Evolutionary conservation across 2,888 invertebrate genomes (phyloP).

Genomic region (Hypercompe scribonia): DNA sequence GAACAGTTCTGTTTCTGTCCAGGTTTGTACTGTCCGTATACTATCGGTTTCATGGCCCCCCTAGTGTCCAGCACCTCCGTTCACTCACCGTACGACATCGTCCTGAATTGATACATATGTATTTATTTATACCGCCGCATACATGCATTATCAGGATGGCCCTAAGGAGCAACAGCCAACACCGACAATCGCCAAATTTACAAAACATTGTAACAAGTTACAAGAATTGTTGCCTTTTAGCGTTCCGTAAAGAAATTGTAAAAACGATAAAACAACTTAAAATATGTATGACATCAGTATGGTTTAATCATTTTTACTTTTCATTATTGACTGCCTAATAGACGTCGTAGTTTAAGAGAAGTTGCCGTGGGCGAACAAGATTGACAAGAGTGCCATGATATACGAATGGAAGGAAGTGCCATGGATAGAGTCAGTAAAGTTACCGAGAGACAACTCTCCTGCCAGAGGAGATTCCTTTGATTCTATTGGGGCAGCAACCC

Average conservation of each 20-base stretch:
- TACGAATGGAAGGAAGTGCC: no score
- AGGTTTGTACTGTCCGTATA: not conserved
- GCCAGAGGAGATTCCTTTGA: no score
- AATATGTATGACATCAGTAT: not conserved
- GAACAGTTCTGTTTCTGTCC: no score
- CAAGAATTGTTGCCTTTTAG: conserved; percentile 7
- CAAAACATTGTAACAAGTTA: conserved; percentile 15
- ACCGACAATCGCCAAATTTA: conserved; percentile 10
- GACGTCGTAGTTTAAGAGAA: no score
- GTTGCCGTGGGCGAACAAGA: no score
- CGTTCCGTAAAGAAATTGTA: not conserved
- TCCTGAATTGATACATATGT: conserved; percentile 61
- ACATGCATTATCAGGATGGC: conserved; percentile 4
- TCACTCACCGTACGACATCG: conserved; percentile 77
- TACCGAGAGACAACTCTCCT: no score
- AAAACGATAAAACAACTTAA: not conserved
- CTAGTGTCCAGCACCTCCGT: conserved; percentile 60
- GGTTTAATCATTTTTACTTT: no score
- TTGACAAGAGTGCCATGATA: no score
- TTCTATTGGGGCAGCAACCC: no score
- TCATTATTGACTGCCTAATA: no score
- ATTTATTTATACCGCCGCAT: conserved; percentile 50
- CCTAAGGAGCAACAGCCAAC: not conserved
- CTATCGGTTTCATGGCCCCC: conserved; percentile 43
- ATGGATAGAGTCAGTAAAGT: no score